Base-by-base conservation (phyloP, 2,797 vertebrate species). In the Darevskia nairensis region DNA sequence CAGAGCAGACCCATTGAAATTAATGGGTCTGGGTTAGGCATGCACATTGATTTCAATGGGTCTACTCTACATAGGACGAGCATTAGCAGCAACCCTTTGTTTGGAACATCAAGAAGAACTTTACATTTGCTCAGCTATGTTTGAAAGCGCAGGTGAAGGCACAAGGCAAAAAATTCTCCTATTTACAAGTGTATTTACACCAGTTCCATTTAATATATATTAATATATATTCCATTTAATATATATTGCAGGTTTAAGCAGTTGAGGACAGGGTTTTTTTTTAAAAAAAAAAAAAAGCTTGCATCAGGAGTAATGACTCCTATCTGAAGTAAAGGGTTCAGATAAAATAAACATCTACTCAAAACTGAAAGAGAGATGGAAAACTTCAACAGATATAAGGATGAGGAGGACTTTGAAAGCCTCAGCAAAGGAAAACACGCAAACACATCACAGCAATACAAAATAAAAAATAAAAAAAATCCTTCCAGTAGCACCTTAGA, bases 141-240 rank as follows among this genome's bases (percentile, higher is more conserved):
- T 39, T 61, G 41, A 32, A 77, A 80, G 7, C 29, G n/a, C 19
- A 11, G 44, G 19, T 8, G 32, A 86, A 86, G n/a, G 21, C 83
- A 25, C 6, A 76, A 68, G 21, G 3, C 29, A 46, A 79, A 89
- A 78, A 2, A 41, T 61, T 0, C 3, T 0, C 10, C 19, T 3
- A 15, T 64, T 21, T n/a, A 76, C 0, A n/a, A 50, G 50, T 50
- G 50, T 0, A 0, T 0, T 0, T 0, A 25, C 2, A 29, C 25
- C 32, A 68, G n/a, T 13, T 86, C 39, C 39, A 41, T 41, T 41
- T 41, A 41, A 41, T 41, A 41, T 41, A 41, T 41, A 44, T 55
- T 64, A 35, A 35, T 35, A 35, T 35, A 35, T 35, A 41, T 13
- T 41, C 39, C 39, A 41, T 41, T 41, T 41, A 41, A 41, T 41